A percentile compares a stretch with the other conserved stretches of the same genome.
phyloP scores from a whole-genome alignment of 1,140 invertebrate genomes.

The Hylaeus anthracinus region DNA sequence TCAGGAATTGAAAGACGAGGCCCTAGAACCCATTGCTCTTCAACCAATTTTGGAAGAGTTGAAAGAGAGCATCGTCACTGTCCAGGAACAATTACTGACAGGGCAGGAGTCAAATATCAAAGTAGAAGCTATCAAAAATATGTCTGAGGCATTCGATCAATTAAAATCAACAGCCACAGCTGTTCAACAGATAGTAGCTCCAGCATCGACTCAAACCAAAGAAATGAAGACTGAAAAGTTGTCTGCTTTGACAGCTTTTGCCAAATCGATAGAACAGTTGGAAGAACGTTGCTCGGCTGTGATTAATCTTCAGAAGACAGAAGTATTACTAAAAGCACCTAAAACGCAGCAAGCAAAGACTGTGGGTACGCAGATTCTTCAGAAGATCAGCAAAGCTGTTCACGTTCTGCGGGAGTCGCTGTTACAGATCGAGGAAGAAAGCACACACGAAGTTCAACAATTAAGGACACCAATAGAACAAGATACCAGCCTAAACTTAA shows the following conservation, averaged over 20 bases:
- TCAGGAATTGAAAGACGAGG: constrained; percentile 19
- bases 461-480: constrained; percentile 16
- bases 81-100: constrained; percentile 46
- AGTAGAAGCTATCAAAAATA: background rate
- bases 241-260: background rate
- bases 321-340: constrained; percentile 3
- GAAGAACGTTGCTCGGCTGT: constrained; percentile 30
- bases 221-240: constrained; percentile 4
- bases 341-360: constrained; percentile 9
- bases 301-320: constrained; percentile 1
- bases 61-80: constrained; percentile 22
- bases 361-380: constrained; percentile 28
- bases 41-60: constrained; percentile 47
- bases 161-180: constrained; percentile 1
- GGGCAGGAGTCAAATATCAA: constrained; percentile 15
- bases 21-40: background rate
- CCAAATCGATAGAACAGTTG: constrained; percentile 37
- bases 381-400: constrained; percentile 42
- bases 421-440: constrained; percentile 31
- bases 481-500: constrained; percentile 20
- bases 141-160: constrained; percentile 33
- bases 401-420: constrained; percentile 39
- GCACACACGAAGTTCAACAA: constrained; percentile 14
- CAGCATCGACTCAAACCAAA: background rate
- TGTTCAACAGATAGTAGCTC: background rate